These are phyloP conservation scores for Oegoconia quadripuncta DNA, from an alignment of 2,888 invertebrate species.

Conservation along the genomic window DNA sequence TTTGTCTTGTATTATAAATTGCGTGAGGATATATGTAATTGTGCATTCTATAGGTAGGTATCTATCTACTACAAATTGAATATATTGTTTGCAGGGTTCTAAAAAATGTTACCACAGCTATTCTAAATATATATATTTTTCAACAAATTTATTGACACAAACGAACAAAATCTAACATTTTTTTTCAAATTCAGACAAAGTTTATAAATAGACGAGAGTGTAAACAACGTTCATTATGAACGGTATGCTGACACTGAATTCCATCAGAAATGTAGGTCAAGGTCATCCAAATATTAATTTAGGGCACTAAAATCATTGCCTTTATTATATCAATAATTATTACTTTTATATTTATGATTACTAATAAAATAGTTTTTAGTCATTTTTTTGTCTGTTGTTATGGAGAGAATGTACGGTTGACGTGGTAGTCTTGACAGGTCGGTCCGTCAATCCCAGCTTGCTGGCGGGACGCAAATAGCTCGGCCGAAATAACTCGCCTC, in stretches of 20 bases:
- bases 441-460: constrained; percentile 77
- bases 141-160: constrained; percentile 13
- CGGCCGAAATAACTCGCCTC: constrained; percentile 70
- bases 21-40: too few relatives aligned
- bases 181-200: constrained; percentile 12
- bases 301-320: too few relatives aligned
- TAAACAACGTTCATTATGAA: constrained; percentile 28
- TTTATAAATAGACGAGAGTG: constrained; percentile 31
- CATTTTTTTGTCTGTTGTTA: constrained; percentile 44
- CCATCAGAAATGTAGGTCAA: constrained; percentile 66
- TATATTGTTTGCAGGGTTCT: background rate
- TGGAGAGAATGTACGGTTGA: constrained; percentile 46
- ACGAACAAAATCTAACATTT: constrained; percentile 15
- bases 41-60: too few relatives aligned
- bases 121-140: constrained; percentile 14
- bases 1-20: too few relatives aligned
- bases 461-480: constrained; percentile 70
- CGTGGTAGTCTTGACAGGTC: constrained; percentile 67
- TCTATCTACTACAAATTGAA: too few relatives aligned
- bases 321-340: too few relatives aligned
- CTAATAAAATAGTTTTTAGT: too few relatives aligned
- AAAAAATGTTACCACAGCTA: constrained; percentile 26
- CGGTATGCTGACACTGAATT: constrained; percentile 26
- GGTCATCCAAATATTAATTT: constrained; percentile 49
- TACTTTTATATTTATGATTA: too few relatives aligned